Evolutionary conservation across 2,888 invertebrate species (phyloP).

Genomic region (Lithosia quadra): DNA sequence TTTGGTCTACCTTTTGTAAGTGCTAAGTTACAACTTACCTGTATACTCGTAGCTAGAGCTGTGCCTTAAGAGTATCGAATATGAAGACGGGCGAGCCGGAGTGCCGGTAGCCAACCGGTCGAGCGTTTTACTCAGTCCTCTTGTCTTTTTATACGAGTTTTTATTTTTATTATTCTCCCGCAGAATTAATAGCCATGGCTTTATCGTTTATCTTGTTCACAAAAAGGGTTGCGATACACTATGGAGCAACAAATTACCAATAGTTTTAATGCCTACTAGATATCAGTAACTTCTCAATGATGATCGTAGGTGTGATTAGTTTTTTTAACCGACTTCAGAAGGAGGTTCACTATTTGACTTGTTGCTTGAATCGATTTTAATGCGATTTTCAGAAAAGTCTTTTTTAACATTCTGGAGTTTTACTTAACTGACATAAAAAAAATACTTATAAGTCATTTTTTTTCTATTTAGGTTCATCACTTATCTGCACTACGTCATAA

Average conservation of each 20-base stretch:
- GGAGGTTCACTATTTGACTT: too few relatives aligned
- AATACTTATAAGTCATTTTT: too few relatives aligned
- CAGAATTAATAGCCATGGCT: conserved; percentile 66
- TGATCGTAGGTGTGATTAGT: background rate
- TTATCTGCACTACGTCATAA: background rate
- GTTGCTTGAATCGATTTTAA: too few relatives aligned
- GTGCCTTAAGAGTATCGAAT: conserved; percentile 9
- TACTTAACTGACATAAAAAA: too few relatives aligned
- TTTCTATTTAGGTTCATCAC: too few relatives aligned
- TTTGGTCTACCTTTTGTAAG: background rate
- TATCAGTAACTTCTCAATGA: background rate
- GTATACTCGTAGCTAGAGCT: background rate
- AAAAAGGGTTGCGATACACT: conserved; percentile 40
- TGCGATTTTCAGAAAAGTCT: too few relatives aligned
- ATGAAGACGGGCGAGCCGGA: background rate
- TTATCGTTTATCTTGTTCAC: conserved; percentile 64
- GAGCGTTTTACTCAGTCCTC: conserved; percentile 50
- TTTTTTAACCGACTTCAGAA: too few relatives aligned
- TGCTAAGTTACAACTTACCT: background rate
- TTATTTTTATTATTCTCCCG: conserved; percentile 55
- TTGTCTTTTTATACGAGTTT: conserved; percentile 39
- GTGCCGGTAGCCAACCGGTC: conserved; percentile 63
- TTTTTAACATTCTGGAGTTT: too few relatives aligned
- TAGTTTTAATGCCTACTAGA: background rate
- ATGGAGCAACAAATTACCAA: conserved; percentile 15